Base-by-base conservation (phyloP, 1,140 invertebrate genomes). In the Trichonephila inaurata region DNA sequence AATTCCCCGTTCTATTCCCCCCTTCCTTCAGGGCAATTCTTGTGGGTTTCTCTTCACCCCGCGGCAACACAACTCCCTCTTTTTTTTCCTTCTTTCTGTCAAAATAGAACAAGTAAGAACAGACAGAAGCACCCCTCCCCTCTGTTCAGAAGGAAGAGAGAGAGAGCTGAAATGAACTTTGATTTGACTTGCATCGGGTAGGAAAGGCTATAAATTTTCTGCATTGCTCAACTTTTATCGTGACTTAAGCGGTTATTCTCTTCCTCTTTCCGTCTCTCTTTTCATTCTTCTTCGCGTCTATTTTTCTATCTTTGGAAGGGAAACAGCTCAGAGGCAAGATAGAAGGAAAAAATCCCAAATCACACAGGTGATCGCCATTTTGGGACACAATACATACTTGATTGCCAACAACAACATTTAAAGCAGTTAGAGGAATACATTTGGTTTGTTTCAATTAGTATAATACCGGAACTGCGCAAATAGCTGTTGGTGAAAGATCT, bases 141-240 rank as follows among this genome's bases (percentile, higher is more conserved):
- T 58, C 82, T 40, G 4, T 16, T 58, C 72, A 40, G 3, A 44
- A 61, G 69, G 33, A 2, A 24, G n/a, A 69, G 33, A 10, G 66
- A 69, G 24, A 12, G 40, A 72, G 44, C 21, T 87, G 24, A 72
- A 92, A 92, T 62, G 83, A 92, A 86, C 91, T 92, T 77, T 87
- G 91, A 92, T 82, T 92, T 87, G 89, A 91, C 83, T 86, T 44
- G 44, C 83, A 69, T 64, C 64, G 77, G 64, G 33, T 60, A 60
- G 21, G 51, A 21, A 60, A 33, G 61, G 77, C 82, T 87, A 92
- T 92, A 92, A 92, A 92, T 92, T 92, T 92, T 87, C 81, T 82
- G 83, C 82, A 61, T 24, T 92, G 91, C 91, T 86, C 91, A 51
- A 92, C 24, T 92, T 92, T 92, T 92, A 92, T 92, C 82, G 81